Base-by-base conservation (phyloP, 1,140 invertebrate species). In the Hesperophylax magnus region DNA sequence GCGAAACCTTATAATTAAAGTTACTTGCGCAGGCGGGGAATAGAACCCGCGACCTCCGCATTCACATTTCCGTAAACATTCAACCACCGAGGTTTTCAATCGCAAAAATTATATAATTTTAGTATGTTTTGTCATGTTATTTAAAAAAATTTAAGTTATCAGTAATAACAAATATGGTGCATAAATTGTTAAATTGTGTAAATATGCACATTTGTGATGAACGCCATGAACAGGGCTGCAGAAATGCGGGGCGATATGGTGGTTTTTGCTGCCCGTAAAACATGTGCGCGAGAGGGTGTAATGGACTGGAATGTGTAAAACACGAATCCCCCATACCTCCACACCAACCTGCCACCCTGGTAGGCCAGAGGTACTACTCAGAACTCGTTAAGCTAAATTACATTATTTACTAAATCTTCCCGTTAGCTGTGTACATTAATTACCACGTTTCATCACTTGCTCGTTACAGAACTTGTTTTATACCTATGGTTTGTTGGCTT, bases 251-350 rank as follows among this genome's bases (percentile, higher is more conserved):
- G 39, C n/a, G 69, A 24, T 72, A 52, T 24, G 7, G 47, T 18
- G 47, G 69, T 72, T 69, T 72, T 39, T 72, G 34, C 17, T 53
- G 39, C 47, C 18, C 18, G 27, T 39, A 31, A 15, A 72, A 22
- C 34, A 72, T 22, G 69, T 47, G 47, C 69, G 47, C n/a, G 3
- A 22, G 34, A 27, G 17, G 69, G 69, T 53, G 34, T 72, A 72
- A 72, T 72, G 69, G 69, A 18, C 69, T 54, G 69, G 69, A 72
- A 72, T 72, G 69, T 72, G 69, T 69, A 11, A 69, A 69, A 47
- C 69, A 72, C 53, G 69, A 52, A 52, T 47, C 22, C 69, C 69
- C 24, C 15, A 22, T 72, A 72, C 39, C 47, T 72, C 34, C 6
- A 9, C 39, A 6, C 39, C 1, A 6, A 1, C 9, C 39, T 47